Percentiles rank a stretch among this genome's conserved stretches.
Conservation (phyloP, 2,113 vertebrate genomes). For the Prinia subflava region DNA sequence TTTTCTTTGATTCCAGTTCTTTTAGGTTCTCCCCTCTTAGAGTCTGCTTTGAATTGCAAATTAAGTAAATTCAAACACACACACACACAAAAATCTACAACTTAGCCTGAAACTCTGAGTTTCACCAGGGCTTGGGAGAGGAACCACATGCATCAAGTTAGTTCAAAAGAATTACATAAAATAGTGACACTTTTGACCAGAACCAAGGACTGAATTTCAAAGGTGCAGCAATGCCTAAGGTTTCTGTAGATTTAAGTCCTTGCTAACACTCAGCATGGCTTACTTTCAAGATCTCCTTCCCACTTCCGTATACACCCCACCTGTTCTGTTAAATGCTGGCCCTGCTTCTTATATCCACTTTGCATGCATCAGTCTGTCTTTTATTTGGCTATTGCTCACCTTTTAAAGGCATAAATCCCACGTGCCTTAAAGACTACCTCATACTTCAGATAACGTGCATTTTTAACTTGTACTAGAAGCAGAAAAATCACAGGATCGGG, state of each 20-base stretch:
- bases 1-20: constrained; percentile 9
- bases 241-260: background rate
- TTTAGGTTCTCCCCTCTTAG: background rate
- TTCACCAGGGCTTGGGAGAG: background rate
- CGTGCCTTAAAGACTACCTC: background rate
- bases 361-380: background rate
- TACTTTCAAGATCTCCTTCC: background rate
- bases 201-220: constrained; percentile 1
- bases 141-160: background rate
- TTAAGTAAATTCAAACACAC: background rate
- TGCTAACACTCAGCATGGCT: background rate
- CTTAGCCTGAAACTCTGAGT: background rate
- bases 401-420: background rate
- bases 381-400: background rate
- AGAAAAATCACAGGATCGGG: constrained; percentile 35
- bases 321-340: background rate
- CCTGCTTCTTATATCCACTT: background rate
- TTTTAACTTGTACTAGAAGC: constrained; percentile 27
- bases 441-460: background rate
- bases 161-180: background rate
- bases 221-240: background rate
- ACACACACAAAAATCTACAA: background rate
- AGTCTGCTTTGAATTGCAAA: constrained; percentile 40
- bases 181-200: background rate
- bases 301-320: background rate